Percentiles rank a stretch among this genome's conserved stretches.
These are phyloP conservation scores for Conger conger DNA, from an alignment of 2,113 vertebrate genomes.

Conservation along the genomic window DNA sequence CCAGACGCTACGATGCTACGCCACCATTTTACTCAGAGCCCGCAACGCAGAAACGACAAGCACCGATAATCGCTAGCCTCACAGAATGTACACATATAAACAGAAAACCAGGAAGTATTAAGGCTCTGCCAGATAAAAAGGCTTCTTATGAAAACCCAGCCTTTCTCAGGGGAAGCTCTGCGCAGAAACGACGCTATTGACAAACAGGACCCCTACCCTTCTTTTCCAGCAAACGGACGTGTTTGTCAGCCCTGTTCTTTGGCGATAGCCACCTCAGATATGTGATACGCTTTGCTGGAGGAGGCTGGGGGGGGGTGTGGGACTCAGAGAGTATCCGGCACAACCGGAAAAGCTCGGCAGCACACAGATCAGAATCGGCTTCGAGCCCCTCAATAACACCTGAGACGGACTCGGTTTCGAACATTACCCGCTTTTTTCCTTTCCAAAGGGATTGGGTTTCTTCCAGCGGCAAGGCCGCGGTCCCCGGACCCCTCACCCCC, in stretches of 20 bases:
- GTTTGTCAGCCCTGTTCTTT: constrained; percentile 4
- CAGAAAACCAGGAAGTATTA: not conserved
- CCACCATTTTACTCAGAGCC: not conserved
- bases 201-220: not conserved
- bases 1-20: not conserved
- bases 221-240: constrained; percentile 4
- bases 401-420: constrained; percentile 57
- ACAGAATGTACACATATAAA: not conserved
- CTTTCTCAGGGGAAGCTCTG: not conserved
- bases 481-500: constrained; percentile 35
- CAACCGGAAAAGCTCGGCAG: constrained; percentile 30
- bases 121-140: not conserved
- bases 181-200: not conserved
- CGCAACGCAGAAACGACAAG: not conserved
- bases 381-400: not conserved
- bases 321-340: constrained; percentile 48
- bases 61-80: not conserved
- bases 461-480: constrained; percentile 48
- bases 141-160: not conserved
- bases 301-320: constrained; percentile 6
- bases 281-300: not conserved
- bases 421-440: constrained; percentile 55
- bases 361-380: constrained; percentile 15
- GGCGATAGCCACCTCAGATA: not conserved
- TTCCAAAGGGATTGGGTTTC: constrained; percentile 51